Base-by-base conservation (phyloP, 2,113 vertebrate genomes). In the Rhinolophus sinicus region DNA sequence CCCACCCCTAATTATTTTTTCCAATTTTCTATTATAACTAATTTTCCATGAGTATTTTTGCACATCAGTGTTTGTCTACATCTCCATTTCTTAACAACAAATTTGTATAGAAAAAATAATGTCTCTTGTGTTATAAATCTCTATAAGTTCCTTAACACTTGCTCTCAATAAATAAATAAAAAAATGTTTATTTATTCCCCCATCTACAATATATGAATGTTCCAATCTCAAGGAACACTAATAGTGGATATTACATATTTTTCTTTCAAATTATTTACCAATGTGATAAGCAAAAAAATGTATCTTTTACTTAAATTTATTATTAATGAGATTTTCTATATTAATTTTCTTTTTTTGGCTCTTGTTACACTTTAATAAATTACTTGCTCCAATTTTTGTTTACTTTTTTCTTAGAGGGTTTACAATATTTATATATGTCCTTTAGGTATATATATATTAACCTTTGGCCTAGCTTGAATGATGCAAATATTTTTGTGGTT, bases 21-120 rank as follows among this genome's bases (percentile, higher is more conserved):
- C 50, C 40, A 40, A 38, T n/a, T 81, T 81, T 65, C 56, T 75
- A 58, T 70, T 88, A 69, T 44, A 69, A 96, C 84, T 69, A 83
- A 82, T 77, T 40, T 16, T 35, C 69, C 77, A 82, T 22, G 11
- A 76, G 93, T 26, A 47, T 77, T 70, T 92, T 89, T 88, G 28
- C n/a, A 62, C 40, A 69, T 54, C 60, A 67, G 14, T 52, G 8
- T 12, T 69, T 69, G 18, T 30, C 50, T 87, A 3, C 3, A 38
- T 58, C 56, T 70, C 78, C 65, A 90, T 58, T 81, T 90, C 65
- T 81, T 91, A 82, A 76, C 15, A 70, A 81, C 52, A 82, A 91
- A 81, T 56, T 47, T 87, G 16, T 77, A 47, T 54, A 56, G 18
- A 50, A 91, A 81, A 91, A 67, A 52, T 54, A 54, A 33, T 22